Evolutionary conservation across 2,113 vertebrate species (phyloP).

Genomic region (Rostratula benghalensis): DNA sequence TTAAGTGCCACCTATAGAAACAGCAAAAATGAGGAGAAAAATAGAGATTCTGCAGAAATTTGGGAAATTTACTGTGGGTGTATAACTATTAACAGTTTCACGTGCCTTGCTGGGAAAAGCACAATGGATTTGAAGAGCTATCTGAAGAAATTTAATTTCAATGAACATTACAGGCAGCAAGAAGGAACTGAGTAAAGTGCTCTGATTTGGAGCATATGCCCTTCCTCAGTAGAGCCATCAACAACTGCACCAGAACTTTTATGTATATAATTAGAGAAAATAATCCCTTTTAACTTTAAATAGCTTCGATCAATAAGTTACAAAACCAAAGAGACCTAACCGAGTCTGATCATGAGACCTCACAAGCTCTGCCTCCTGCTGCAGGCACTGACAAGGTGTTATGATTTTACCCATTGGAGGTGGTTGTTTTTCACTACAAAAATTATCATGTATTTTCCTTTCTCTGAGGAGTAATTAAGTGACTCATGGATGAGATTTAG

Average conservation of each 20-base stretch:
- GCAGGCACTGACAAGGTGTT: not conserved
- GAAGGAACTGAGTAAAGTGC: not conserved
- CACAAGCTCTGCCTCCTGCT: not conserved
- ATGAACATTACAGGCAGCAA: not conserved
- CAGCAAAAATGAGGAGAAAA: not conserved
- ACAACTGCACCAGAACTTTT: not conserved
- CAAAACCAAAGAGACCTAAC: not conserved
- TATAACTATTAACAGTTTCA: slow-evolving; percentile 9
- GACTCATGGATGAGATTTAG: slow-evolving; percentile 49
- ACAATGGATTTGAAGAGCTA: not conserved
- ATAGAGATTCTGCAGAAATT: not conserved
- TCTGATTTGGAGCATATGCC: not conserved
- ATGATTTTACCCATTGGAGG: slow-evolving; percentile 6
- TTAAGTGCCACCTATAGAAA: not conserved
- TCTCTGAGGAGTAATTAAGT: slow-evolving; percentile 57
- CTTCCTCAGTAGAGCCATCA: not conserved
- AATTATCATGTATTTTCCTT: slow-evolving; percentile 44
- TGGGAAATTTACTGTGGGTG: not conserved
- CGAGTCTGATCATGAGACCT: accelerated
- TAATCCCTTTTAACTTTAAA: not conserved
- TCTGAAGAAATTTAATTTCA: slow-evolving; percentile 19
- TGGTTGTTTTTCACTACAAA: slow-evolving; percentile 21
- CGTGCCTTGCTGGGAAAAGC: not conserved
- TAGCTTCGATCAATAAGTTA: not conserved
- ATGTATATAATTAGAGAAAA: not conserved